These are phyloP conservation scores for Malurus melanocephalus DNA, from an alignment of 2,113 vertebrate species.

Conservation along the genomic window DNA sequence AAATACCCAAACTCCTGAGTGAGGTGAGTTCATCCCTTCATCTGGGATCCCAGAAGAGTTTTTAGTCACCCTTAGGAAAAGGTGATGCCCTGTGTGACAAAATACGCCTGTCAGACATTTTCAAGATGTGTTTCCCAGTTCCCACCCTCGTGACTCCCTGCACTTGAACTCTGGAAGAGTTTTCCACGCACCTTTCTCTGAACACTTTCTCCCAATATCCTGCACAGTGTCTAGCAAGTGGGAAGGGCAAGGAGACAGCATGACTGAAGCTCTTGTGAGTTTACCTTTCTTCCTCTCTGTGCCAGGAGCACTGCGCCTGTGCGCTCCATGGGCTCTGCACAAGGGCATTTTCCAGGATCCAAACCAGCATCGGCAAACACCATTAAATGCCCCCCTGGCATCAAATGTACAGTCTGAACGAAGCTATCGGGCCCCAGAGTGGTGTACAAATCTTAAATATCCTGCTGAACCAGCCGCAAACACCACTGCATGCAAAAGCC, in stretches of 20 bases:
- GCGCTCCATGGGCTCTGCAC: accelerated
- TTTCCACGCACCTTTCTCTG: neutral
- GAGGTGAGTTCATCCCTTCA: neutral
- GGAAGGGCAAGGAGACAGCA: neutral
- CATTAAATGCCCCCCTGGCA: neutral
- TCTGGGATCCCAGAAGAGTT: neutral
- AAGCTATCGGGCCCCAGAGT: neutral
- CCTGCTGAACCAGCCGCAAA: neutral
- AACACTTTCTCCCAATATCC: neutral
- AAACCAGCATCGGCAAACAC: neutral
- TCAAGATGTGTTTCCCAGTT: neutral
- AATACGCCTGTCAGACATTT: neutral
- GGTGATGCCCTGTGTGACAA: neutral
- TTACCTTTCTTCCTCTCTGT: neutral
- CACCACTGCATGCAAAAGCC: accelerated
- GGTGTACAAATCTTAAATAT: neutral
- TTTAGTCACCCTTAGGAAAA: neutral
- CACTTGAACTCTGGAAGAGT: neutral
- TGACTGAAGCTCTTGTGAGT: neutral
- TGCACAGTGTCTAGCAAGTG: neutral
- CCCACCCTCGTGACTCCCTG: neutral
- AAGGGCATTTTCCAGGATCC: neutral
- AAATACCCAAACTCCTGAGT: neutral
- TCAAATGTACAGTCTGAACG: neutral
- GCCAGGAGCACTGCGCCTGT: neutral